Evolutionary conservation across 92 coral and sea anemone species (phyloP), one percentile per base, ranked within the genome.

Genomic region (Siderastrea siderea): DNA sequence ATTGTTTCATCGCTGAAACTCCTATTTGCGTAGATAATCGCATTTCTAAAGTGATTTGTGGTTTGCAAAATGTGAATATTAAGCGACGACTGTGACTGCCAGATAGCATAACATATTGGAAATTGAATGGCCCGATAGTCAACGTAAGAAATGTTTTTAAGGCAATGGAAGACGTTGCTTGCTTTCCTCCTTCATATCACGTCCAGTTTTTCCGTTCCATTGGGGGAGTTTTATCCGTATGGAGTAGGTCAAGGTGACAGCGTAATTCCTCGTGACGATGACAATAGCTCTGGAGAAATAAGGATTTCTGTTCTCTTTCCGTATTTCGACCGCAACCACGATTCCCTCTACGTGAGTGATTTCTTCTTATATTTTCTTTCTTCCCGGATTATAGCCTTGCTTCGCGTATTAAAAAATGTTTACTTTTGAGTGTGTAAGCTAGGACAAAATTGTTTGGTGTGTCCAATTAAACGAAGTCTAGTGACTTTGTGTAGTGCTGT

Each of bases 201-300:
- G 0, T 47, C 80, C 60, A 62, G 87, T 62, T 72, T 74, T 3
- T 47, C 72, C 38, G 77, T 90, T 66, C 74, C 94, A 0, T 57
- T 93, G 13, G 78, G 79, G 19, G 92, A 94, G 47, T 94, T 94
- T 55, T 94, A 94, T 68, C 96, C 98, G 1, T 94, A 47, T 77
- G 98, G 98, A 47, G 5, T 8, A 15, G 6, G 17, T 3, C 48
- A 79, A 47, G 91, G 86, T 13, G 98, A 94, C 61, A 50, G 12
- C 4, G 60, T 58, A 38, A 83, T 95, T 69, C 90, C 87, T 2
- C 52, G 77, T 3, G 89, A 88, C 62, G 98, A 95, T 67, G 98
- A 95, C 68, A 88, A 88, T 0, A 93, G 98, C 59, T 95, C 98
- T 14, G 95, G 88, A 38, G 67, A 61, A 64, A 70, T 95, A 15